Percentiles rank a stretch among this genome's conserved stretches.
phyloP scores from a whole-genome alignment of 2,113 vertebrate species.

The Strix aluco region DNA sequence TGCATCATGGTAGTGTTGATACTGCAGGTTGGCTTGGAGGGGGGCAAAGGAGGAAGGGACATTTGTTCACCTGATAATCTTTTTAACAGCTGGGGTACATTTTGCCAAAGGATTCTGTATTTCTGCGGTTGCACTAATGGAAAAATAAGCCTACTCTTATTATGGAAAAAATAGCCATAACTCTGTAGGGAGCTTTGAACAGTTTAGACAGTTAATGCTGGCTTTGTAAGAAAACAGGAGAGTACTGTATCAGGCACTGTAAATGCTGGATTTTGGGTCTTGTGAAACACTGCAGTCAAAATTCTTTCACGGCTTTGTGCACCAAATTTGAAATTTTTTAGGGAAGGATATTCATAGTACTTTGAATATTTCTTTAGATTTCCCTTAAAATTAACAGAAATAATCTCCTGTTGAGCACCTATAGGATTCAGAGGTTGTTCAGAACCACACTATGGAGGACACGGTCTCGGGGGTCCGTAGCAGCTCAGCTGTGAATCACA shows the following conservation, averaged over 20 bases:
- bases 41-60: not conserved
- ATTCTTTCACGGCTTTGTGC: not conserved
- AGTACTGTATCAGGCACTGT: too few species aligned
- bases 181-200: not conserved
- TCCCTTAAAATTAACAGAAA: not conserved
- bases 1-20: not conserved
- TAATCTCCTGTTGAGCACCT: not conserved
- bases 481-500: not conserved
- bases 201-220: not conserved
- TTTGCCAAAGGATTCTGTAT: not conserved
- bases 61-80: not conserved
- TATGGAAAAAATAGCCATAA: not conserved
- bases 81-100: not conserved
- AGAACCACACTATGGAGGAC: accelerated
- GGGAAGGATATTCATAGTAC: not conserved
- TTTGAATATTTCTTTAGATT: not conserved
- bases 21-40: not conserved
- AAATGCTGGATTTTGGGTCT: not conserved
- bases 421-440: not conserved
- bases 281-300: not conserved
- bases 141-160: not conserved
- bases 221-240: not conserved
- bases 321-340: accelerated
- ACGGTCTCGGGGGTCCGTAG: accelerated
- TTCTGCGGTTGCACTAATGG: not conserved